Base-by-base conservation (phyloP, 35 echinoderm and acorn worm genomes). In the Apostichopus parvimensis region DNA sequence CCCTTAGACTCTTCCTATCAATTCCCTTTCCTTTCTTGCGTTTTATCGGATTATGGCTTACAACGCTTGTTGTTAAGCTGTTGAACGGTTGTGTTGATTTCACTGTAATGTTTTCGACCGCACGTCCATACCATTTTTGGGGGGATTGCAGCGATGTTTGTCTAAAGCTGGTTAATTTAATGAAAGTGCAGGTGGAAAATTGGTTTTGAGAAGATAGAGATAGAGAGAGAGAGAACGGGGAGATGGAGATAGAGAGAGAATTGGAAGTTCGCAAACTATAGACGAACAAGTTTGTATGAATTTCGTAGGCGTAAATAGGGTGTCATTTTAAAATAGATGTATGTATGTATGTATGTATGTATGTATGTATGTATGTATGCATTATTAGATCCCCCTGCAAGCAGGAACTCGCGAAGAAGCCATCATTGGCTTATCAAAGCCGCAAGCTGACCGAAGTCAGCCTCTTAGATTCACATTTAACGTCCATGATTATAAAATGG, bases 171-270 rank as follows among this genome's bases (percentile, higher is more conserved):
- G 34, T 57, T 83, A 83, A 83, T 83, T 83, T 83, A 83, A 83
- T 83, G 80, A 83, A 83, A 54, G 13, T 83, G 53, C 80, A 83
- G 80, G 80, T 83, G 80, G 56, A 59, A 14, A 57, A 83, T 57
- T 14, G 8, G 80, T 18, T 54, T 57, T 57, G 12, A 83, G 18
- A 13, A 83, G 34, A 18, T 6, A 15, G 13, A 10, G 5, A 83
- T 8, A 21, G 34, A 56, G 18, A 10, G 53, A 10, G 53, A 83
- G 17, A 83, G 11, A 79, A 45, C 34, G 34, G 34, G 34, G 11
- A 79, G 10, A 6, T 4, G 5, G 24, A 15, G 78, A 28, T 28
- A n/a, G 53, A 7, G 24, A 79, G 24, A 45, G 22, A 24, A 26
- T 53, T 13, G 28, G 23, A 53, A 12, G 12, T 21, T 79, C 2